Percentiles rank a stretch among this genome's conserved stretches.
These are phyloP conservation scores for Rhopalosiphum padi DNA, from an alignment of 1,140 invertebrate species.

Conservation along the genomic window DNA sequence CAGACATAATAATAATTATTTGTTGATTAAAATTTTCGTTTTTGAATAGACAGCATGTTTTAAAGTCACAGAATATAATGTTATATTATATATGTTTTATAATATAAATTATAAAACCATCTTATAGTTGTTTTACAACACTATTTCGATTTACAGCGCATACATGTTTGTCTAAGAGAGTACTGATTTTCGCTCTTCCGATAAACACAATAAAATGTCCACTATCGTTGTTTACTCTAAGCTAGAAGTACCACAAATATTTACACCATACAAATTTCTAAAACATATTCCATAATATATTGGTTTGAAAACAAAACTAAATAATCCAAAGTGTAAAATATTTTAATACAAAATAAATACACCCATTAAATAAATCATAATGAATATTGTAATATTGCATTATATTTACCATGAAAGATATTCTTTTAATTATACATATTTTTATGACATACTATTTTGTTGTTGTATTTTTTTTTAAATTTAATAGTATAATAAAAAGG, in stretches of 20 bases:
- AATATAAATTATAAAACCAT: neutral
- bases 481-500: neutral
- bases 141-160: neutral
- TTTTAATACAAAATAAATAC: neutral
- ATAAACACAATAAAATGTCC: conserved; percentile 23
- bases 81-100: no score
- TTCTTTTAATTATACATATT: no score
- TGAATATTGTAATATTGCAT: no score
- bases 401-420: neutral
- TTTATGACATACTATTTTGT: no score
- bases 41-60: neutral
- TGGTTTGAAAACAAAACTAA: neutral
- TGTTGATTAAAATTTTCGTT: neutral
- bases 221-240: neutral
- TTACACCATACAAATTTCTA: neutral
- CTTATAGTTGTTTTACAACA: neutral
- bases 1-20: neutral
- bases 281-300: neutral
- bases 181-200: neutral
- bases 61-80: neutral
- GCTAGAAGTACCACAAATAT: conserved; percentile 5
- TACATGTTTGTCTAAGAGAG: neutral
- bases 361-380: no score
- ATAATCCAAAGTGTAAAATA: neutral
- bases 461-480: neutral